These are phyloP conservation scores for Tylochromis polylepis DNA, from an alignment of 2,113 vertebrate genomes.

Conservation along the genomic window DNA sequence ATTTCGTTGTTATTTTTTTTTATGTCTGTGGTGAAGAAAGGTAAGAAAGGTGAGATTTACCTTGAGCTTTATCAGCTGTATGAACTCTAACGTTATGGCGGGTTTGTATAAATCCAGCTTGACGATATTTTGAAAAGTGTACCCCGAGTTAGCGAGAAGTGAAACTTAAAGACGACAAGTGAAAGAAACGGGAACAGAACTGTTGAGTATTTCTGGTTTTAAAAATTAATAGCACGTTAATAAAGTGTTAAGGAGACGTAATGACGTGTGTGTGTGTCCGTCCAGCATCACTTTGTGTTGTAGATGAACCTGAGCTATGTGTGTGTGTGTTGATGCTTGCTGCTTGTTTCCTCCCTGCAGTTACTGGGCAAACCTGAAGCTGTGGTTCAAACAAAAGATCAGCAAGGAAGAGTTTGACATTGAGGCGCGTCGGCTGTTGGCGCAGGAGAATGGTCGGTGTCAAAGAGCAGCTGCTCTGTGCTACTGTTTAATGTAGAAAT, in stretches of 20 bases:
- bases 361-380: slow-evolving; percentile 96
- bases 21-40: neutral
- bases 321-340: neutral
- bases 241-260: neutral
- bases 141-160: neutral
- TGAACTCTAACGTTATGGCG: neutral
- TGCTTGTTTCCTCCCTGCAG: slow-evolving; percentile 53
- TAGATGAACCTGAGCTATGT: neutral
- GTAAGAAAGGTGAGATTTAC: neutral
- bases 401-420: slow-evolving; percentile 98
- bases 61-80: neutral
- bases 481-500: neutral
- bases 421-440: slow-evolving; percentile 90
- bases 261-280: neutral
- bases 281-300: neutral
- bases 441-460: slow-evolving; percentile 87
- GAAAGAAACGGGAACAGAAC: neutral
- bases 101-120: neutral
- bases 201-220: neutral
- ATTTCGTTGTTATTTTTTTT: neutral
- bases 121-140: neutral
- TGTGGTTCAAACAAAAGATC: slow-evolving; percentile 99
- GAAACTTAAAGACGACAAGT: neutral
- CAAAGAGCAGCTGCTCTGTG: fast-evolving
- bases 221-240: neutral